Percentiles rank a stretch among this genome's conserved stretches.
Conservation (phyloP, 2,113 vertebrate species). For the Colossoma macropomum region DNA sequence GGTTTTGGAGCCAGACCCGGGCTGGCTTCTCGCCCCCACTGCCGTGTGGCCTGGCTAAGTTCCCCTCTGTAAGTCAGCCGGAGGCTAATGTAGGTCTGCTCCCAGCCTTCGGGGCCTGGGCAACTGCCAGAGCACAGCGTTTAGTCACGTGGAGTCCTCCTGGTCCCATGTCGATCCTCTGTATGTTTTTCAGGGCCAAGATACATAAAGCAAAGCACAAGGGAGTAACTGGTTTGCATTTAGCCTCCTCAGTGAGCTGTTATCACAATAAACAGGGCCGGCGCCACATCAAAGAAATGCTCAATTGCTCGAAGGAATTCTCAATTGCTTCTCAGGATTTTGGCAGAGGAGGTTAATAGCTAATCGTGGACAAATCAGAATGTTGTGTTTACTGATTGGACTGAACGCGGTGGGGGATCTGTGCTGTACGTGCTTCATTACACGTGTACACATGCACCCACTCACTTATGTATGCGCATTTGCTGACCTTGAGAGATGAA, state of each 20-base stretch:
- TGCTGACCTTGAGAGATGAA: not conserved
- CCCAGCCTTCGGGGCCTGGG: not conserved
- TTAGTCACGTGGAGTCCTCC: constrained; percentile 7
- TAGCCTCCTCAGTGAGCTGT: constrained; percentile 39
- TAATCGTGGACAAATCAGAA: constrained; percentile 40
- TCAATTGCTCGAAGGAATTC: constrained; percentile 23
- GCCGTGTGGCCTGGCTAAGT: constrained; percentile 33
- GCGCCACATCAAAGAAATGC: constrained; percentile 50
- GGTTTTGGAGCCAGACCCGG: constrained; percentile 11
- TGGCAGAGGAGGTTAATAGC: constrained; percentile 37
- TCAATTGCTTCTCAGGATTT: constrained; percentile 44
- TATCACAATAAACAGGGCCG: constrained; percentile 54
- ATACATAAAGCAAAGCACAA: constrained; percentile 53
- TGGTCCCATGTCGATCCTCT: constrained; percentile 30
- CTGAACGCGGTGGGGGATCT: not conserved
- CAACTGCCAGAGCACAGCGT: not conserved
- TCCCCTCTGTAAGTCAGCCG: constrained; percentile 18
- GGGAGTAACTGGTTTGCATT: constrained; percentile 40
- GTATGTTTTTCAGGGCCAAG: constrained; percentile 17
- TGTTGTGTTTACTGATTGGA: constrained; percentile 22
- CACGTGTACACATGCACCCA: constrained; percentile 8
- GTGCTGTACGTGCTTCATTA: not conserved
- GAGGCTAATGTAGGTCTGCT: constrained; percentile 43
- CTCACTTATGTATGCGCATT: not conserved
- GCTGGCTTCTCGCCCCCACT: constrained; percentile 6